These are phyloP conservation scores for Balearica regulorum DNA, from an alignment of 2,797 vertebrate genomes.

Conservation along the genomic window DNA sequence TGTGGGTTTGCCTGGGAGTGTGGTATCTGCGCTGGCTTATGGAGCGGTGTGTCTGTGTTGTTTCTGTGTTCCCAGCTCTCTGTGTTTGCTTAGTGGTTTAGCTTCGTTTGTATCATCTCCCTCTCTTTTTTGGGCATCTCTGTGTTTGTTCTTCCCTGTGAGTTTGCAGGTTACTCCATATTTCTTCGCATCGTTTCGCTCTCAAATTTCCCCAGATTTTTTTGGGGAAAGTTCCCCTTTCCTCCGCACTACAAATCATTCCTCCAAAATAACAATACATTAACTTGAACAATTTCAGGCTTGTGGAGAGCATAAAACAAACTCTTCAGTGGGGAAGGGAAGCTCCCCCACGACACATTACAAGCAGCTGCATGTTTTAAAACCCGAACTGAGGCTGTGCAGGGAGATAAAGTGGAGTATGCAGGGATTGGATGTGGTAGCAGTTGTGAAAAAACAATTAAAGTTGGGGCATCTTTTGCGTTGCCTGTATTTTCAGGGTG, in stretches of 20 bases:
- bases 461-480: not conserved
- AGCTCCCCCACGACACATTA: not conserved
- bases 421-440: conserved; percentile 29
- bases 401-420: conserved; percentile 37
- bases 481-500: not conserved
- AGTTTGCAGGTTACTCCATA: conserved; percentile 46
- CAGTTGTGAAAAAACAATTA: not conserved
- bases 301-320: conserved; percentile 5
- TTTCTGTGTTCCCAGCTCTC: not conserved
- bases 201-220: not conserved
- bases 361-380: conserved; percentile 48
- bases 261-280: not conserved
- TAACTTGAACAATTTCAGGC: not conserved
- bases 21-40: not conserved
- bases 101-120: not conserved
- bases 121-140: not conserved
- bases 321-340: conserved; percentile 14
- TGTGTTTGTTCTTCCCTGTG: not conserved
- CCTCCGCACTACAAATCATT: not conserved
- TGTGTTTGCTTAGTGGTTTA: not conserved
- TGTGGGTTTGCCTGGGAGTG: conserved; percentile 46
- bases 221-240: not conserved
- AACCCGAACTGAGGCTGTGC: not conserved
- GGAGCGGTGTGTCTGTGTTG: not conserved
- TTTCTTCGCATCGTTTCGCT: conserved; percentile 16